Base-by-base conservation (phyloP, 1,140 invertebrate genomes). In the Phortica variegata region DNA sequence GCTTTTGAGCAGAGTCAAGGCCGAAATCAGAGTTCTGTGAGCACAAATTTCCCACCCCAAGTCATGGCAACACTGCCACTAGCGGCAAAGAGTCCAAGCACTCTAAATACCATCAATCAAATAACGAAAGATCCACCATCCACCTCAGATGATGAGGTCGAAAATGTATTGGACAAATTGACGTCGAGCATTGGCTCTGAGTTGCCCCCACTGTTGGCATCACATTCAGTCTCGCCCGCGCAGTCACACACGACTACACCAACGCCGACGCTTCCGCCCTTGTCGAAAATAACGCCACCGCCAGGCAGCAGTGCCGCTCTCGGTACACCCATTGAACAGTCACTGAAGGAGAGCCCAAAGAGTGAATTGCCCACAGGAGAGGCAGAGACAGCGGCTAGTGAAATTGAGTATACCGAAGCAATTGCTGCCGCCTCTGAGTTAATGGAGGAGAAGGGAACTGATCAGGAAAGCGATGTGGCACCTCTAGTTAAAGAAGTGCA, bases 401-500 rank as follows among this genome's bases (percentile, higher is more conserved):
- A 19, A 13, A 50, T 15, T n/a, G 47, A 37, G n/a, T 21, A 39
- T 9, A 38, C 43, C n/a, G 9, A 5, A 5, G 36, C 19, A 10
- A n/a, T 8, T 19, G 9, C 21, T 18, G n/a, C 26, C 18, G 21
- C 41, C n/a, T n/a, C n/a, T n/a, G n/a, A n/a, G n/a, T n/a, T n/a
- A n/a, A n/a, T n/a, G n/a, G n/a, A n/a, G n/a, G n/a, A n/a, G n/a
- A n/a, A n/a, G n/a, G 38, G 37, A 20, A 17, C 21, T n/a, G 10
- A 26, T 43, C 17, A 36, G 19, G 45, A 56, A 16, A 26, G 41
- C 1, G 51, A 57, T 2, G 29, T 51, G 1, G 47, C 52, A 26
- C 21, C 42, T 12, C 40, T 50, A 16, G 54, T 72, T 7, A 54
- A 71, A 34, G 63, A 72, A 47, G 61, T 73, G 4, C 59, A 72